Base-by-base conservation (phyloP, 2,888 invertebrate genomes). In the Oligia latruncula region DNA sequence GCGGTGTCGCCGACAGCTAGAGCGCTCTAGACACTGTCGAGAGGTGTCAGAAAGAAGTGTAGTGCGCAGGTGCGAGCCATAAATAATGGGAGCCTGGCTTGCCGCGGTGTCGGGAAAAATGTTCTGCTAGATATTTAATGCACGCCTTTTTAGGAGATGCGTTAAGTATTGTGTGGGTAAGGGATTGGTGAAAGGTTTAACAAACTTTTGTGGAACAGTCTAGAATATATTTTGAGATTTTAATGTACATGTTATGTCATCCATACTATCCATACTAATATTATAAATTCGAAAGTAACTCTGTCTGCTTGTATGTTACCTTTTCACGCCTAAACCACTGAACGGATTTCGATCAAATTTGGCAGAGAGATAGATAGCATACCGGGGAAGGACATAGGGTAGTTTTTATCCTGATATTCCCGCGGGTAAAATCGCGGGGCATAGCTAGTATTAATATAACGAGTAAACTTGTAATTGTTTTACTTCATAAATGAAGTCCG, bases 31-130 rank as follows among this genome's bases (percentile, higher is more conserved):
- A 72, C 77, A 80, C 83, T 84, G 89, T 87, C 88, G 88, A 87
- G 89, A 88, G 87, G 90, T 92, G 91, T 91, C 93, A 88, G 89
- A 90, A 91, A 93, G 92, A 92, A 91, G 90, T 90, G 92, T 89
- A 88, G 89, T 87, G 89, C 91, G 93, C 94, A 94, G 95, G 95
- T 94, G 94, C 91, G 88, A 83, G 84, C 88, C 77, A 92, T 94
- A 94, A 93, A 94, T 94, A 93, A 93, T 88, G 72, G 82, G 73
- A 71, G 72, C 58, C 78, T 74, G 81, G 79, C 76, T 74, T 72
- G 82, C 84, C 74, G 79, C 83, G 82, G 81, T 85, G 89, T 87
- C 85, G 81, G 62, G 83, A 81, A 83, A 88, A 86, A 85, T 88
- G 79, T 88, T 76, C 73, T 71, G 49, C 49, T 62, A 67, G 77